A percentile compares a stretch with the other conserved stretches of the same genome.
phyloP scores from a whole-genome alignment of 92 coral and sea anemone species.

The Phenganax marumi region DNA sequence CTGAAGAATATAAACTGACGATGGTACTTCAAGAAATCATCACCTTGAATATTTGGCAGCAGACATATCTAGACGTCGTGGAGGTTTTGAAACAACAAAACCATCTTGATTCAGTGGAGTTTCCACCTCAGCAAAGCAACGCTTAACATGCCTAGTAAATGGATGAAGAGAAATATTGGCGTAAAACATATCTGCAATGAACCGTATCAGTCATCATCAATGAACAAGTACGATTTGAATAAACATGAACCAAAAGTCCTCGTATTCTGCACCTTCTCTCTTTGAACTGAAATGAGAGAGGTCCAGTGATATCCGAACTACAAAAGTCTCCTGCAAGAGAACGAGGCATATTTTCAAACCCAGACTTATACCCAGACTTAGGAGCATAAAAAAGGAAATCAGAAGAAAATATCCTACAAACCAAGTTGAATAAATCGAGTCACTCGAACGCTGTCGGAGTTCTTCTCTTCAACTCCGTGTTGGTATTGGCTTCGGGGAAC shows the following conservation, averaged over 20 bases:
- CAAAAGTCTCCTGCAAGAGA: conserved; percentile 25
- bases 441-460: conserved; percentile 67
- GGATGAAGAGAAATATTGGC: background rate
- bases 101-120: conserved; percentile 31
- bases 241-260: background rate
- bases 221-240: background rate
- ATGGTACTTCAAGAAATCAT: background rate
- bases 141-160: background rate
- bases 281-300: background rate
- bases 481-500: conserved; percentile 71
- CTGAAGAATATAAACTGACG: no score
- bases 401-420: conserved; percentile 1
- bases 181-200: no score
- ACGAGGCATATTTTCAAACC: background rate
- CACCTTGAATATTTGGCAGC: background rate
- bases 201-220: no score
- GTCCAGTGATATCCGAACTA: conserved; percentile 14
- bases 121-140: conserved; percentile 5
- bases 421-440: conserved; percentile 70
- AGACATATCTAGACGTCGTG: conserved; percentile 34
- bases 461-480: conserved; percentile 77
- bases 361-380: no score
- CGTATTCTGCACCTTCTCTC: background rate
- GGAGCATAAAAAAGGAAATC: no score
- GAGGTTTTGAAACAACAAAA: conserved; percentile 25